Conservation (phyloP, 2,888 invertebrate species). For the Protophormia terraenovae region DNA sequence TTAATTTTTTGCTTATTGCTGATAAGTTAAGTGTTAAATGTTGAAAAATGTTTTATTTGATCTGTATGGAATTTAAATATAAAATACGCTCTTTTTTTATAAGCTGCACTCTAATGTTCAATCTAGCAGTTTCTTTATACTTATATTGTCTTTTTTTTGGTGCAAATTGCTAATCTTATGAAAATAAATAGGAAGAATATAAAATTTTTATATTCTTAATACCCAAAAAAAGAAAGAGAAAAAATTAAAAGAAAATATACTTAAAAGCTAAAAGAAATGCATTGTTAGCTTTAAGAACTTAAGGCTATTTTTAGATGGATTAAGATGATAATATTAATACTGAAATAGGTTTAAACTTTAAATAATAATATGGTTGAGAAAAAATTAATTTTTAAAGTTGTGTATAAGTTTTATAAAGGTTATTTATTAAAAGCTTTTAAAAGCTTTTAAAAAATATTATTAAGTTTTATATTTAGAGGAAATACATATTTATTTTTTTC, state of each 20-base stretch:
- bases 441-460: no score
- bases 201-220: not conserved
- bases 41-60: slow-evolving; percentile 62
- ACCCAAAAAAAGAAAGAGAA: not conserved
- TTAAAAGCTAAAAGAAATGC: slow-evolving; percentile 15
- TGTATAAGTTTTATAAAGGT: no score
- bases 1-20: slow-evolving; percentile 38
- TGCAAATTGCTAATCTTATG: slow-evolving; percentile 23
- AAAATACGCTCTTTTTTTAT: slow-evolving; percentile 24
- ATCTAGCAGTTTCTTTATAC: not conserved
- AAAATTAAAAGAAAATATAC: slow-evolving; percentile 15
- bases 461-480: no score
- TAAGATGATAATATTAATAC: no score
- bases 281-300: not conserved
- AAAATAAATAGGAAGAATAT: slow-evolving; percentile 16
- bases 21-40: slow-evolving; percentile 66
- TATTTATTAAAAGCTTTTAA: no score
- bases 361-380: no score
- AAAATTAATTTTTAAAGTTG: no score
- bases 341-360: no score
- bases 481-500: no score
- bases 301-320: not conserved
- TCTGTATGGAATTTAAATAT: slow-evolving; percentile 57
- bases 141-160: not conserved
- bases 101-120: not conserved